Conservation (phyloP, 2,797 vertebrate genomes). For the Apodemus agrarius region DNA sequence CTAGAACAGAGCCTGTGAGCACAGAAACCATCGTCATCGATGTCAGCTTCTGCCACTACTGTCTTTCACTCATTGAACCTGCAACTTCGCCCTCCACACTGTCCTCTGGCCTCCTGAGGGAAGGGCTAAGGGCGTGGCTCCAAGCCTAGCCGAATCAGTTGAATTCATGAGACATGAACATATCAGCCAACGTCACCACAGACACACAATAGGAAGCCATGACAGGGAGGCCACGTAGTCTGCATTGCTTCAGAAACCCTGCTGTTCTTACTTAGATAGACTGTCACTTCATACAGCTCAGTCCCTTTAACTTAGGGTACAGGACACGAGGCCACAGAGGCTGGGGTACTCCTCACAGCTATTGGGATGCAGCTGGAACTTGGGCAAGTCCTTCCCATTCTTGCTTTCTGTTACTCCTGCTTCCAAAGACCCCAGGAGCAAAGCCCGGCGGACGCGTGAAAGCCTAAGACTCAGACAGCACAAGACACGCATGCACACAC, state of each 20-base stretch:
- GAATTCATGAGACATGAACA: not conserved
- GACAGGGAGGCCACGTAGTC: not conserved
- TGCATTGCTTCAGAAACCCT: not conserved
- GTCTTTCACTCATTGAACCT: not conserved
- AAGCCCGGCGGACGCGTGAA: not conserved
- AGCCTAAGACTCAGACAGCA: not conserved
- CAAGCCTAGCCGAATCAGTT: not conserved
- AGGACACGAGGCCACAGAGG: conserved; percentile 18
- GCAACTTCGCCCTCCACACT: not conserved
- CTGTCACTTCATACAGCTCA: accelerated
- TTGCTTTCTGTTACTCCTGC: not conserved
- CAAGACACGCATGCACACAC: not conserved
- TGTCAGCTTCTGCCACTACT: too few relatives aligned
- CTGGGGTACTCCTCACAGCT: not conserved
- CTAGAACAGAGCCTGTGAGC: not conserved
- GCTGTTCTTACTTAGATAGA: not conserved
- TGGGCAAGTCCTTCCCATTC: not conserved
- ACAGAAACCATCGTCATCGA: accelerated
- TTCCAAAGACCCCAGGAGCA: not conserved
- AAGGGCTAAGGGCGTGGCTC: not conserved
- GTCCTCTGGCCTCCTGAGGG: not conserved
- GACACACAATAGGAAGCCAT: not conserved
- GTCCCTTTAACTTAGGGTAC: not conserved
- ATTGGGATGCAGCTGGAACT: not conserved
- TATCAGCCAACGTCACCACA: not conserved